Percentiles rank a stretch among this genome's conserved stretches.
phyloP scores from a whole-genome alignment of 2,113 vertebrate genomes.

The Notarius lentiginosus region DNA sequence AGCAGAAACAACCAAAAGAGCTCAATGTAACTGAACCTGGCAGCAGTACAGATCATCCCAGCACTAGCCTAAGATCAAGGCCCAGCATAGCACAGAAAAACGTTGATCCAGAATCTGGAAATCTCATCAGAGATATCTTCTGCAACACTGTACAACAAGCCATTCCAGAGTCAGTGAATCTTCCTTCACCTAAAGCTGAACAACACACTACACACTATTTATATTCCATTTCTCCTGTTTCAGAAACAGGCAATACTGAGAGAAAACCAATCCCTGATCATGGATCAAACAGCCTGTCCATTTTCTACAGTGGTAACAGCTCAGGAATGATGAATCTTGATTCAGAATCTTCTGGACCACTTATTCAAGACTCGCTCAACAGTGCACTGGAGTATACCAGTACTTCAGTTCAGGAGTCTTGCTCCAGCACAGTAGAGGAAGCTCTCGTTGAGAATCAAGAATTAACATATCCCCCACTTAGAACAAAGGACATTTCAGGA shows the following conservation, averaged over 20 bases:
- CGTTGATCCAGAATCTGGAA: conserved; percentile 23
- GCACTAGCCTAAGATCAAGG: neutral
- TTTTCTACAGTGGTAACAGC: neutral
- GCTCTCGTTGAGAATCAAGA: neutral
- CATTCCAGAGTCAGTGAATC: conserved; percentile 18
- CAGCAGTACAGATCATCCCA: neutral
- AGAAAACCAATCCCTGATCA: neutral
- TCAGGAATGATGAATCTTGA: neutral
- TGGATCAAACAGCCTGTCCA: neutral
- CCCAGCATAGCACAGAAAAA: neutral
- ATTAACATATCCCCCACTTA: neutral
- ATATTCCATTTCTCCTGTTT: neutral
- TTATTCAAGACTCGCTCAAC: neutral
- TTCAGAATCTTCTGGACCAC: neutral
- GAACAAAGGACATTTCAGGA: neutral
- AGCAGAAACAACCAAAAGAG: conserved; percentile 13
- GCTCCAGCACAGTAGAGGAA: neutral
- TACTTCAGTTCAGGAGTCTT: neutral
- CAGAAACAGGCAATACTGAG: neutral
- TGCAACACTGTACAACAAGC: neutral
- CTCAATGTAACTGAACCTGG: neutral
- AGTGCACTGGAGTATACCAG: neutral
- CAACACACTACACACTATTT: conserved; percentile 4
- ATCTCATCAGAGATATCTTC: neutral
- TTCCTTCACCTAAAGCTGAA: neutral